phyloP scores from a whole-genome alignment of 2,888 invertebrate species.

The Apoda limacodes region DNA sequence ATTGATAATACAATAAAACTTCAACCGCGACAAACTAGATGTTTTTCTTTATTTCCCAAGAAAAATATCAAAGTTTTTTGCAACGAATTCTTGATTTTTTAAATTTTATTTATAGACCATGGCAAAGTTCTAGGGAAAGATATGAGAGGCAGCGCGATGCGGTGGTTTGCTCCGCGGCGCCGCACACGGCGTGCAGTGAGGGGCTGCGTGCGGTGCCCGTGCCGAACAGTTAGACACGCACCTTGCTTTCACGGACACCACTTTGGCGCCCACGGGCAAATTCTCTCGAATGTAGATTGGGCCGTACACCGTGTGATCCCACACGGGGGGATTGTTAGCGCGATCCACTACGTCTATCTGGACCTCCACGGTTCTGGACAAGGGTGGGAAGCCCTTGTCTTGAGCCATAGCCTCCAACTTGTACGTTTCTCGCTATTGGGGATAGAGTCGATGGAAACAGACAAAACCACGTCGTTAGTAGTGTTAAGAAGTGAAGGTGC shows the following conservation, averaged over 20 bases:
- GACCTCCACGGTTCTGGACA: slow-evolving; percentile 97
- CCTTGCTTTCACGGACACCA: slow-evolving; percentile 99
- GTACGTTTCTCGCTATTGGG: slow-evolving; percentile 94
- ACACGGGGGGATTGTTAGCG: slow-evolving; percentile 97
- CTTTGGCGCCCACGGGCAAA: slow-evolving; percentile 97
- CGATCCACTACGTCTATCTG: slow-evolving; percentile 98
- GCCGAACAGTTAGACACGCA: slow-evolving; percentile 76
- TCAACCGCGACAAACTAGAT: too few relatives aligned
- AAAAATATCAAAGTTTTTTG: too few relatives aligned
- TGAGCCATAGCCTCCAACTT: slow-evolving; percentile 98
- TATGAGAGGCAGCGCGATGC: slow-evolving; percentile 9
- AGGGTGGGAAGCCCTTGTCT: slow-evolving; percentile 96
- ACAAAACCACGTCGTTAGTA: slow-evolving; percentile 77
- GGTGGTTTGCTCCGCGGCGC: slow-evolving; percentile 10
- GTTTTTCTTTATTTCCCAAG: too few relatives aligned
- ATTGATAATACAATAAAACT: too few relatives aligned
- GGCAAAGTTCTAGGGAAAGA: too few relatives aligned
- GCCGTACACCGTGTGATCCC: slow-evolving; percentile 96
- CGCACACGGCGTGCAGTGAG: slow-evolving; percentile 57
- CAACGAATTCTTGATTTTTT: too few relatives aligned
- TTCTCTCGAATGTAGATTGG: slow-evolving; percentile 98
- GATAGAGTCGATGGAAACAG: slow-evolving; percentile 74
- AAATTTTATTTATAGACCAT: too few relatives aligned
- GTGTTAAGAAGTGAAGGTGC: slow-evolving; percentile 67
- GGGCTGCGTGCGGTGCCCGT: slow-evolving; percentile 75